Base-by-base conservation (phyloP, 2,113 vertebrate genomes). In the Zosterops borbonicus region DNA sequence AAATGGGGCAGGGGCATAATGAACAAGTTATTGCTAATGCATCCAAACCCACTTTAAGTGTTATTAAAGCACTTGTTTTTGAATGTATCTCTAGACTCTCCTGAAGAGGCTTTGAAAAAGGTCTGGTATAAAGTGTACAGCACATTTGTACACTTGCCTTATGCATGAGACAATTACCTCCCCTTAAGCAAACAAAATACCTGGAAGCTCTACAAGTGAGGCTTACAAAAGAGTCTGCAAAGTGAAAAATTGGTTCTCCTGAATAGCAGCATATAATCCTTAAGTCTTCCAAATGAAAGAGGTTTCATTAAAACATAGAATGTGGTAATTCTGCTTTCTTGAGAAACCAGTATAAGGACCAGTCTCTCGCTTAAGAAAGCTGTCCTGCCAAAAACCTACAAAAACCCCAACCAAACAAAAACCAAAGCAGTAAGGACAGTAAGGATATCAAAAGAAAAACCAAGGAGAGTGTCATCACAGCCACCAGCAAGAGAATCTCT, bases 1-100 rank as follows among this genome's bases (percentile, higher is more conserved):
- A 83, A 49, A 64, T 19, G 35, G 16, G 5, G 3, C 0, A 0
- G 1, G 0, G 2, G 4, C 56, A 47, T 20, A 22, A 23, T 2
- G 18, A 70, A 42, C 3, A 33, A 41, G 5, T 33, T 68, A 55
- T 4, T 37, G 9, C 33, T 79, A 90, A 71, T 27, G 29, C 19
- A 90, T 19, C 58, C 67, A 88, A 92, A 88, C 0, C 8, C n/a
- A 73, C 58, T 47, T 31, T 22, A 68, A 33, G 22, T 2, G 8
- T 76, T 80, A 56, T 4, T 77, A 58, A 94, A 73, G 58, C 10
- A 64, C 3, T 4, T 60, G 22, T 0, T 75, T 39, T 60, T 64
- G 14, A 86, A 49, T 37, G 14, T 33, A 68, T 21, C 46, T 52
- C 56, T 12, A 44, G 62, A 58, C 17, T 60, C 12, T 24, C 14